These are phyloP conservation scores for Nemurella pictetii DNA, from an alignment of 2,888 invertebrate species.

Conservation along the genomic window DNA sequence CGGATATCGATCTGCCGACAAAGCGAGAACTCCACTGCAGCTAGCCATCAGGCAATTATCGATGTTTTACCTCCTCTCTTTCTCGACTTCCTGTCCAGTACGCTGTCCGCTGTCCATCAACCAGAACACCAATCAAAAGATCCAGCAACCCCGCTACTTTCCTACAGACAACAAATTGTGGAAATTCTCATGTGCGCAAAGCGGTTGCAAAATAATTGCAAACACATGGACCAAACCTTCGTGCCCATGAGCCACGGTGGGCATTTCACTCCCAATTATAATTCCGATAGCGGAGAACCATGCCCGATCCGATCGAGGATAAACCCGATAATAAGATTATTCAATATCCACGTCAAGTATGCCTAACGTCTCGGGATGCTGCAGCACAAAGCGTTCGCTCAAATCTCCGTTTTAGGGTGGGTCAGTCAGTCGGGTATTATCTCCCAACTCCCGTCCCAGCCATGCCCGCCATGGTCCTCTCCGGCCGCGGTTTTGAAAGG, in stretches of 20 bases:
- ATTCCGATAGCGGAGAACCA: too few species aligned
- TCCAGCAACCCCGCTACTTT: too few species aligned
- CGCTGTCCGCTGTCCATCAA: neutral
- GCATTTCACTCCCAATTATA: too few species aligned
- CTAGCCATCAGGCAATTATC: neutral
- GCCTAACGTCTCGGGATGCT: neutral
- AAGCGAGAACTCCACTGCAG: too few species aligned
- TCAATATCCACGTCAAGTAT: neutral
- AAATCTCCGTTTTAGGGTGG: neutral
- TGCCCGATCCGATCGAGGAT: too few species aligned
- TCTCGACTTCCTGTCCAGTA: neutral
- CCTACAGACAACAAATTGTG: too few species aligned
- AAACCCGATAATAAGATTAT: neutral
- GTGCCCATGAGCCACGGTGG: too few species aligned
- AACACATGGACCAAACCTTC: too few species aligned
- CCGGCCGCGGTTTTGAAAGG: neutral
- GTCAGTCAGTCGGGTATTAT: neutral
- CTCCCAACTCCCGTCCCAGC: neutral
- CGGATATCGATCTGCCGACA: neutral
- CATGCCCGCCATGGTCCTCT: neutral
- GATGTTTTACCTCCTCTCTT: too few species aligned
- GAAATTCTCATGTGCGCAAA: too few species aligned
- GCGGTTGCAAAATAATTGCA: too few species aligned
- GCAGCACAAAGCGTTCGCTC: neutral
- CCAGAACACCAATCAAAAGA: too few species aligned